Evolutionary conservation across 2,797 vertebrate genomes (phyloP).

Genomic region (Amphiprion clarkii): DNA sequence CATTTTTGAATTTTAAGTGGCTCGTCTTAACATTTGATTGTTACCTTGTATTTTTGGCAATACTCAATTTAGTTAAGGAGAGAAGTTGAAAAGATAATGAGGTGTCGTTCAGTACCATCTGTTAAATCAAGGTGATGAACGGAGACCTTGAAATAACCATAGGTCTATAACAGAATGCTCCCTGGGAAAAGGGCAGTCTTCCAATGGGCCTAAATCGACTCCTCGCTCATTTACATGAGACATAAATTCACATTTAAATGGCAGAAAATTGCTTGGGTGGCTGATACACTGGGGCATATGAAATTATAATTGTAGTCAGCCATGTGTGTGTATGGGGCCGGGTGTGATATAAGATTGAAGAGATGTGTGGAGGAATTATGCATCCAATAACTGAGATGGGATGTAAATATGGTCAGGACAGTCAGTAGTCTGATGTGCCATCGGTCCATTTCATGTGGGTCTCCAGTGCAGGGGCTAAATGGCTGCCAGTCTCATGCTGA

Average conservation of each 20-base stretch:
- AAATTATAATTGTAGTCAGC: conserved; percentile 73
- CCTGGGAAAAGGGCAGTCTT: conserved; percentile 87
- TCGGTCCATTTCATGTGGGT: conserved; percentile 67
- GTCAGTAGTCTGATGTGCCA: conserved; percentile 56
- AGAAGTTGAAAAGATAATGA: conserved; percentile 28
- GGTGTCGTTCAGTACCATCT: conserved; percentile 31
- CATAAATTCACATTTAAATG: conserved; percentile 85
- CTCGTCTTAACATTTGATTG: not conserved
- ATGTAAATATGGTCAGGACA: conserved; percentile 72
- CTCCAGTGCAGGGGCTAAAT: conserved; percentile 72
- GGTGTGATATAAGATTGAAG: conserved; percentile 56
- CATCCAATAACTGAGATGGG: conserved; percentile 70
- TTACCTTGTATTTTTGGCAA: not conserved
- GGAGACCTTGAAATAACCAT: conserved; percentile 64
- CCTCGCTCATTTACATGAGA: conserved; percentile 83
- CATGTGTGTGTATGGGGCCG: conserved; percentile 16
- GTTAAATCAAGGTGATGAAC: conserved; percentile 65
- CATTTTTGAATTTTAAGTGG: not conserved
- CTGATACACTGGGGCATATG: conserved; percentile 76
- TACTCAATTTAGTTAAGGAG: conserved; percentile 10
- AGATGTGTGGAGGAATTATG: conserved; percentile 78
- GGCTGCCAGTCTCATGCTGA: conserved; percentile 55
- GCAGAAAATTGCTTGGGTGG: conserved; percentile 77
- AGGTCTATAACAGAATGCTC: conserved; percentile 75
- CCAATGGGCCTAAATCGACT: conserved; percentile 82